phyloP scores from a whole-genome alignment of 2,113 vertebrate species.

The Phrynocephalus versicolor region DNA sequence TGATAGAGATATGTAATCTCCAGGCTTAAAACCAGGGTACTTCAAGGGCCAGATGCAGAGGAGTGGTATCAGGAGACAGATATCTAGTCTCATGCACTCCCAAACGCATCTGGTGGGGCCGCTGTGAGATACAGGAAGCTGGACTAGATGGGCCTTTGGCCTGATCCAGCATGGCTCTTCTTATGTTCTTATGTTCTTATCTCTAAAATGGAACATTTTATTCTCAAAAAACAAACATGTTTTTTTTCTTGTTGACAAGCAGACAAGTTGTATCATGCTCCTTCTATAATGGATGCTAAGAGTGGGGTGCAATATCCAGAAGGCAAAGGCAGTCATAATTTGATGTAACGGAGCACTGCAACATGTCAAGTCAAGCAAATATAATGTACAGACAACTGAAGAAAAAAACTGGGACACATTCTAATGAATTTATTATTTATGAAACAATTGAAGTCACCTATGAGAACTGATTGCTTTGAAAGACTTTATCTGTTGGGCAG shows the following conservation, averaged over 20 bases:
- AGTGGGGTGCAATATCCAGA: neutral
- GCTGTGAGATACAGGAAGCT: too few species aligned
- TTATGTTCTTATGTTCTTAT: too few species aligned
- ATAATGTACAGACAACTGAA: neutral
- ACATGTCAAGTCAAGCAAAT: neutral
- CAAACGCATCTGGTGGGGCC: too few species aligned
- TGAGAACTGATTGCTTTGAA: neutral
- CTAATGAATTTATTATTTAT: neutral
- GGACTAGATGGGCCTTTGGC: too few species aligned
- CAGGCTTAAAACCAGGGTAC: too few species aligned
- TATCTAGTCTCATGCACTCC: too few species aligned
- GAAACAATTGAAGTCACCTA: neutral
- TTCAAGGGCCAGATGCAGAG: too few species aligned
- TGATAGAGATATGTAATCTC: too few species aligned
- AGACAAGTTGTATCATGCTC: neutral
- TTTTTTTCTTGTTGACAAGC: constrained; percentile 13
- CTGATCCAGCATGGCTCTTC: too few species aligned
- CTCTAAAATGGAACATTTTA: neutral
- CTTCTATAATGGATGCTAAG: neutral
- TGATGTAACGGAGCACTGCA: neutral
- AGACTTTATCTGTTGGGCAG: neutral
- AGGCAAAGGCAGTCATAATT: neutral
- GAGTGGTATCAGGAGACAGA: too few species aligned
- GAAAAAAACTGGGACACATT: neutral
- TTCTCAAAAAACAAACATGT: neutral